phyloP scores from a whole-genome alignment of 2,888 invertebrate species.

The Agrenia bidenticulata region DNA sequence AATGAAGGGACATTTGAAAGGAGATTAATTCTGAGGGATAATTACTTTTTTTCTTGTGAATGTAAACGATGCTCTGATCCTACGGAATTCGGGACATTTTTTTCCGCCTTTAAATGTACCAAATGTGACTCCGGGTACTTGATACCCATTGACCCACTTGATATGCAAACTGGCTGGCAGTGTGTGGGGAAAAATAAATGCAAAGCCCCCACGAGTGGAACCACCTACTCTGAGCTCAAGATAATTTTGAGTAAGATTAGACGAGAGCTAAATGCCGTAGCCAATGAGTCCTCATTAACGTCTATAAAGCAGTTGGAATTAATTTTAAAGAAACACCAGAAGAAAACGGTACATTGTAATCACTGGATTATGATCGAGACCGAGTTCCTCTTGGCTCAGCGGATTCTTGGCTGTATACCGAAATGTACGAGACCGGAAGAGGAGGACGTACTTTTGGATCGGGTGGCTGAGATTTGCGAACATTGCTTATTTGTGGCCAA shows the following conservation, averaged over 20 bases:
- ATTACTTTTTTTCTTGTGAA: constrained; percentile 54
- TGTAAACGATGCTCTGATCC: constrained; percentile 53
- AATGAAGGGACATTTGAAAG: constrained; percentile 52
- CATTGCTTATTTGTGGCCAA: constrained; percentile 46
- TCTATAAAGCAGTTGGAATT: constrained; percentile 35
- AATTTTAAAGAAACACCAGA: constrained; percentile 41
- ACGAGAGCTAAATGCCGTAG: constrained; percentile 33
- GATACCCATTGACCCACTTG: constrained; percentile 46
- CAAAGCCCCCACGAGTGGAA: background rate
- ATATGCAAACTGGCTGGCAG: constrained; percentile 22
- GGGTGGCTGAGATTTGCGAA: constrained; percentile 40
- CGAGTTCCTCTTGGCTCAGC: constrained; percentile 42
- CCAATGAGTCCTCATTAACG: constrained; percentile 25
- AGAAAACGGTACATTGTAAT: constrained; percentile 38
- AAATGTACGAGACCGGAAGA: constrained; percentile 31
- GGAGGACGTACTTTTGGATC: constrained; percentile 27
- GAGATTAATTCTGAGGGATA: constrained; percentile 50
- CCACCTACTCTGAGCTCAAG: constrained; percentile 28
- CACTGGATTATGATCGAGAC: constrained; percentile 50
- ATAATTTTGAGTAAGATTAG: constrained; percentile 33
- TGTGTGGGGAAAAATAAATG: constrained; percentile 21
- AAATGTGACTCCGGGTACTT: constrained; percentile 48
- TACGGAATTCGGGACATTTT: constrained; percentile 53
- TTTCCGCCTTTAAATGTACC: constrained; percentile 52
- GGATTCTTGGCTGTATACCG: constrained; percentile 39